Evolutionary conservation across 2,113 vertebrate species (phyloP), one percentile per base, ranked within the genome.

Genomic region (Hippocampus zosterae): DNA sequence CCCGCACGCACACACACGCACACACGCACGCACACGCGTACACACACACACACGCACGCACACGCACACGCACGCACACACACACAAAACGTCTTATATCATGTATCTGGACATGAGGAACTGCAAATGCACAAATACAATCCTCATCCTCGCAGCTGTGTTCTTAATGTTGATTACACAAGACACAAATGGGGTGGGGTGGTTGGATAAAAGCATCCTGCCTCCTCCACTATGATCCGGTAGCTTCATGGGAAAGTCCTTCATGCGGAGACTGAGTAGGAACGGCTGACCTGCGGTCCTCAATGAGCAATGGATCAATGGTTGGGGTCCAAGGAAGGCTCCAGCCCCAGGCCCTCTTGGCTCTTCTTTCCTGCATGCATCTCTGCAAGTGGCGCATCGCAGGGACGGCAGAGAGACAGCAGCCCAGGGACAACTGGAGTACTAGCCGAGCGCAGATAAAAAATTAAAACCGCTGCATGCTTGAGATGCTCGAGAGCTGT

Each of bases 101-200:
- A 71, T 76, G 7, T 50, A 69, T 75, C 60, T 65, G 50, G 64
- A 79, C 33, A 61, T 73, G 71, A 74, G 71, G 68, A 77, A 68
- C 79, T 71, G 68, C 74, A 72, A 77, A 76, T 41, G 67, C 66
- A 56, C 60, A 37, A 64, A 46, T 71, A 72, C 69, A 57, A 60
- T 42, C 50, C 61, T 59, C 55, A 75, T 71, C 76, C 84, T 87
- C 77, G 82, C 84, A 90, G 87, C 88, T 85, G 75, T 85, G 85
- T 71, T 86, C 76, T 82, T 88, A 88, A 90, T 88, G 84, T 84
- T 90, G 86, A 91, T 90, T 89, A 85, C 84, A 88, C 79, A 71
- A 88, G 90, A 91, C 89, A 88, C 72, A 5, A 65, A 65, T 11
- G 37, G 21, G 37, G 25, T 25, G 40, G 41, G n/a, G n/a, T 25